Evolutionary conservation across 2,888 invertebrate species (phyloP).

Genomic region (Branchellion lobata): DNA sequence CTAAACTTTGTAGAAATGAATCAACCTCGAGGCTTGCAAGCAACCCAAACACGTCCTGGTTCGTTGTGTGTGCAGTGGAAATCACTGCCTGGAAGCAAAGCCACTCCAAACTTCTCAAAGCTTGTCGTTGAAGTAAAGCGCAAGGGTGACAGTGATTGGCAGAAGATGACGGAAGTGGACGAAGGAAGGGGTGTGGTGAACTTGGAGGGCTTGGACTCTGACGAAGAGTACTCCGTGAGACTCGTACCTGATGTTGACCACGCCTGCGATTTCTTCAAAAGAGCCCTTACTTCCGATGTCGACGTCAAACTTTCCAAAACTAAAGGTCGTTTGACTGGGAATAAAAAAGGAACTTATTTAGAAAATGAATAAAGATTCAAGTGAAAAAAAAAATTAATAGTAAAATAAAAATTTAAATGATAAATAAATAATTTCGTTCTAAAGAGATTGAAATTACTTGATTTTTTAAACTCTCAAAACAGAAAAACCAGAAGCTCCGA

Average conservation of each 20-base stretch:
- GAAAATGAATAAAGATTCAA: not conserved
- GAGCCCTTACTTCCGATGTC: no score
- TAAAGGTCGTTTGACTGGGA: no score
- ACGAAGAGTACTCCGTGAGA: constrained; percentile 18
- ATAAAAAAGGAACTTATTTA: no score
- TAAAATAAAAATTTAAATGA: not conserved
- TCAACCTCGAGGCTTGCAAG: not conserved
- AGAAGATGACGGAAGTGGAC: not conserved
- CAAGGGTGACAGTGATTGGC: not conserved
- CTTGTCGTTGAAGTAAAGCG: constrained; percentile 22
- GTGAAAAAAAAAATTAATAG: no score
- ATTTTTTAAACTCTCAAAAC: not conserved
- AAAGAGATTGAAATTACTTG: not conserved
- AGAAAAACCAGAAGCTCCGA: constrained; percentile 3
- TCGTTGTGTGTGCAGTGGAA: not conserved
- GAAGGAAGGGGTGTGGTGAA: not conserved
- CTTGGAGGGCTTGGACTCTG: not conserved
- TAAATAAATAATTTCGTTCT: not conserved
- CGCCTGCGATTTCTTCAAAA: not conserved
- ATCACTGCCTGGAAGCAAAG: not conserved
- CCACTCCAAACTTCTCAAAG: not conserved
- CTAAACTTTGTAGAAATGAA: no score
- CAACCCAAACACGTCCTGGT: not conserved
- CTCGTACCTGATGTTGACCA: not conserved
- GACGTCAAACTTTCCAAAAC: no score